Conservation (phyloP, 2,113 vertebrate species). For the Jacana jacana region DNA sequence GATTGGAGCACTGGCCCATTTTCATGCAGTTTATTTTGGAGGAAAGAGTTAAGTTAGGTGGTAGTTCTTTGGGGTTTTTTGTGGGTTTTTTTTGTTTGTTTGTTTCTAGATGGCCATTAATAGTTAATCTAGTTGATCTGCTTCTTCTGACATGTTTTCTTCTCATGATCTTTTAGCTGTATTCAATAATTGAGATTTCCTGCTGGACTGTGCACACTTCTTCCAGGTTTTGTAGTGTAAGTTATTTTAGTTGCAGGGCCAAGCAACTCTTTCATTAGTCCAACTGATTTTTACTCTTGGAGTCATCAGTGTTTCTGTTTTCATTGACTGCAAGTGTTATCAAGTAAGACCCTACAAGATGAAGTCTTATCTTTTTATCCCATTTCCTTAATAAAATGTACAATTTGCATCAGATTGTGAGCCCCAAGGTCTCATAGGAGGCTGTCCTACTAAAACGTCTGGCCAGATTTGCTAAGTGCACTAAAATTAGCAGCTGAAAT, state of each 20-base stretch:
- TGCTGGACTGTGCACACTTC: background rate
- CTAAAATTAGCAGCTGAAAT: background rate
- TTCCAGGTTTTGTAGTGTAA: background rate
- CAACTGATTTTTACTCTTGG: background rate
- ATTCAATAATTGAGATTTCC: background rate
- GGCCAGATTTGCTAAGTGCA: background rate
- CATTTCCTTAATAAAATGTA: background rate
- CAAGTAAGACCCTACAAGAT: fast-evolving
- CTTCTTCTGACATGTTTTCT: background rate
- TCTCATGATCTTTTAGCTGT: background rate
- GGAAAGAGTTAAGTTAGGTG: background rate
- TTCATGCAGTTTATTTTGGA: background rate
- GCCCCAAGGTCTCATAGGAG: background rate
- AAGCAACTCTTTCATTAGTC: background rate
- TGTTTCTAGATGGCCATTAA: background rate
- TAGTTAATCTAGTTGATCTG: background rate
- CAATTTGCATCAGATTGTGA: background rate
- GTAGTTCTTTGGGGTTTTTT: background rate
- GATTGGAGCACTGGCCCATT: background rate
- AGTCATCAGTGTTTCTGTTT: background rate
- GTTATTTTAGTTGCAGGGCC: background rate
- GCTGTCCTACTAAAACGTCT: background rate
- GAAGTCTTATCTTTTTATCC: fast-evolving
- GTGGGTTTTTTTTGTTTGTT: background rate
- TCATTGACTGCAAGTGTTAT: background rate